Evolutionary conservation across 2,113 vertebrate genomes (phyloP).

Genomic region (Bettongia penicillata): DNA sequence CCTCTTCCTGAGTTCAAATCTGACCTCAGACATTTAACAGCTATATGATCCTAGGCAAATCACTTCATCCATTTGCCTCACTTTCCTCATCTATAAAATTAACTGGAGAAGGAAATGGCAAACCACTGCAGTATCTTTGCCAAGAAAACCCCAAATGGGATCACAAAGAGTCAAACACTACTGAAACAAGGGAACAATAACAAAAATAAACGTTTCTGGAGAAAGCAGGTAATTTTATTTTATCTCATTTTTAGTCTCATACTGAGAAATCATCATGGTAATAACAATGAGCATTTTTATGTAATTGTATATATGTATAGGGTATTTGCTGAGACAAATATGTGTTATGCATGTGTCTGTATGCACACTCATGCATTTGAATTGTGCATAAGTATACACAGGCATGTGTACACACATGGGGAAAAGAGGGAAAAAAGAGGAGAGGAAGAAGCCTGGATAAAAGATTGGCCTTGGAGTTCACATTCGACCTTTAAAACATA

Average conservation of each 20-base stretch:
- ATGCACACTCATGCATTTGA: not conserved
- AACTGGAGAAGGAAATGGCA: too few species aligned
- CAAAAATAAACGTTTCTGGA: not conserved
- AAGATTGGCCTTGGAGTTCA: too few species aligned
- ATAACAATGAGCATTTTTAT: not conserved
- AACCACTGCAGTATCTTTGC: too few species aligned
- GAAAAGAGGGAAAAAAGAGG: not conserved
- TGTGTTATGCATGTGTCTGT: not conserved
- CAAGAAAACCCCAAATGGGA: too few species aligned
- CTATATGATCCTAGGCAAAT: too few species aligned
- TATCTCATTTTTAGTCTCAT: slow-evolving; percentile 8
- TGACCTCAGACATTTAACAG: too few species aligned
- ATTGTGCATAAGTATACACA: slow-evolving; percentile 5
- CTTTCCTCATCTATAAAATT: too few species aligned
- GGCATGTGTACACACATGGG: not conserved
- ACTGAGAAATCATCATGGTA: slow-evolving; percentile 27
- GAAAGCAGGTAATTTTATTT: slow-evolving; percentile 23
- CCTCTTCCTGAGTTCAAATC: too few species aligned
- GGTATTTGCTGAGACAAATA: not conserved
- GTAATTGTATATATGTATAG: not conserved
- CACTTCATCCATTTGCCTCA: too few species aligned
- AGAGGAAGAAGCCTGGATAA: too few species aligned
- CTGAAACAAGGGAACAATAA: too few species aligned
- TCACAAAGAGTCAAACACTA: too few species aligned
- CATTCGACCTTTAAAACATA: not conserved